Conservation (phyloP, 2,888 invertebrate species). For the Marasmarcha lunaedactyla region DNA sequence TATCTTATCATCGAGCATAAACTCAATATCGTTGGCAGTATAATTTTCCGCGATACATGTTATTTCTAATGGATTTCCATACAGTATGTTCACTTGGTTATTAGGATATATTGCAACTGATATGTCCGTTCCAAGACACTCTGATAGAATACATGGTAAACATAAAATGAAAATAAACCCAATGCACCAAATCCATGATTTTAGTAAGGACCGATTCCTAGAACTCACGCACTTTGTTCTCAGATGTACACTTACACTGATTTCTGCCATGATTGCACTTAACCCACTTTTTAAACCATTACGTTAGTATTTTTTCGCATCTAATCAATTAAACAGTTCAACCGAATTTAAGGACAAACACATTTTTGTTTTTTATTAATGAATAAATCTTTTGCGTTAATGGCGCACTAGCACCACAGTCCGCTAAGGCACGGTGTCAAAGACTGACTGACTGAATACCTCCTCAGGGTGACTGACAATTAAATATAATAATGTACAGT, state of each 20-base stretch:
- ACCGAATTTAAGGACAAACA: slow-evolving; percentile 32
- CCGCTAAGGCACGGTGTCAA: slow-evolving; percentile 41
- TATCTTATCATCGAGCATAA: slow-evolving; percentile 25
- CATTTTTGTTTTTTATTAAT: slow-evolving; percentile 45
- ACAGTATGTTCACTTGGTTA: slow-evolving; percentile 68
- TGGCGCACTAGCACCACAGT: slow-evolving; percentile 45
- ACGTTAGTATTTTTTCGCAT: slow-evolving; percentile 16
- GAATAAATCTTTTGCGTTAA: slow-evolving; percentile 31
- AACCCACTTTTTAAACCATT: slow-evolving; percentile 40
- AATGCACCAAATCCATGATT: slow-evolving; percentile 49
- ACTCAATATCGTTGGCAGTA: slow-evolving; percentile 51
- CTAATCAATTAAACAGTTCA: slow-evolving; percentile 4
- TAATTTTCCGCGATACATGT: slow-evolving; percentile 63
- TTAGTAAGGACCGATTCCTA: slow-evolving; percentile 28
- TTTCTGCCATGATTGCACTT: slow-evolving; percentile 41
- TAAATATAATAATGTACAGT: too few relatives aligned
- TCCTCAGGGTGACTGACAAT: too few relatives aligned
- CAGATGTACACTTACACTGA: slow-evolving; percentile 27
- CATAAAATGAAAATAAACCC: slow-evolving; percentile 35
- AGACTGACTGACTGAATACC: slow-evolving; percentile 29
- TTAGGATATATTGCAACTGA: slow-evolving; percentile 57
- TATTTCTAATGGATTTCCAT: slow-evolving; percentile 73
- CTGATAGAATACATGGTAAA: slow-evolving; percentile 44
- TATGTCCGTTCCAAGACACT: slow-evolving; percentile 23
- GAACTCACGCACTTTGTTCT: slow-evolving; percentile 39